These are phyloP conservation scores for Melopsittacus undulatus DNA, from an alignment of 2,797 vertebrate genomes.

Conservation along the genomic window DNA sequence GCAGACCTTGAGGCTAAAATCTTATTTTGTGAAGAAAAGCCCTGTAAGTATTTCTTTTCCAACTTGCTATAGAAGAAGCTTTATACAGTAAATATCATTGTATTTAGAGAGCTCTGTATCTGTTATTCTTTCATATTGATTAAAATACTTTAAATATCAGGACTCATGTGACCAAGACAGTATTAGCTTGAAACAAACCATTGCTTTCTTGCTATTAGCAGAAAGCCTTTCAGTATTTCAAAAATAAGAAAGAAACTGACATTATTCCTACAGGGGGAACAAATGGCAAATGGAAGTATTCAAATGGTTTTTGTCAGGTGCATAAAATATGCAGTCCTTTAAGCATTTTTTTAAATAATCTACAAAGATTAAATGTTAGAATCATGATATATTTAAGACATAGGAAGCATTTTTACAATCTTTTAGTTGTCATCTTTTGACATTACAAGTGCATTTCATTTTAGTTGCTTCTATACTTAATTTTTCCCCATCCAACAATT, in stretches of 20 bases:
- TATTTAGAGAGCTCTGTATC: slow-evolving; percentile 20
- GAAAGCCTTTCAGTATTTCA: background rate
- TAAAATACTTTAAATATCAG: slow-evolving; percentile 59
- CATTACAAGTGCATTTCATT: background rate
- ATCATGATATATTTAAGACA: background rate
- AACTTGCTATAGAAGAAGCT: background rate
- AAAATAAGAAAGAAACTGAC: background rate
- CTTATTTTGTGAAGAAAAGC: background rate
- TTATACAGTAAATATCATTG: slow-evolving; percentile 28
- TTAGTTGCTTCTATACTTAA: background rate
- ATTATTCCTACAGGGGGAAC: background rate
- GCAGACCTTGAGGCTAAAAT: background rate
- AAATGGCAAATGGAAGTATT: background rate
- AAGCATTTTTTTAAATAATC: background rate
- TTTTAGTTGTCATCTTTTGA: background rate
- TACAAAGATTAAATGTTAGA: background rate
- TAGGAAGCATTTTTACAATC: background rate
- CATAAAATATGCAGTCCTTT: background rate
- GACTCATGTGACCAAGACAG: background rate
- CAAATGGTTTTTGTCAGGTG: background rate
- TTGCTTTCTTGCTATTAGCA: background rate
- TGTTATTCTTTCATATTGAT: slow-evolving; percentile 57
- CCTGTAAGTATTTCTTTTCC: background rate
- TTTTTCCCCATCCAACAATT: background rate
- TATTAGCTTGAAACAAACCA: background rate